Evolutionary conservation across 2,113 vertebrate genomes (phyloP), one percentile per base, ranked within the genome.

Genomic region (Climacteris rufus): DNA sequence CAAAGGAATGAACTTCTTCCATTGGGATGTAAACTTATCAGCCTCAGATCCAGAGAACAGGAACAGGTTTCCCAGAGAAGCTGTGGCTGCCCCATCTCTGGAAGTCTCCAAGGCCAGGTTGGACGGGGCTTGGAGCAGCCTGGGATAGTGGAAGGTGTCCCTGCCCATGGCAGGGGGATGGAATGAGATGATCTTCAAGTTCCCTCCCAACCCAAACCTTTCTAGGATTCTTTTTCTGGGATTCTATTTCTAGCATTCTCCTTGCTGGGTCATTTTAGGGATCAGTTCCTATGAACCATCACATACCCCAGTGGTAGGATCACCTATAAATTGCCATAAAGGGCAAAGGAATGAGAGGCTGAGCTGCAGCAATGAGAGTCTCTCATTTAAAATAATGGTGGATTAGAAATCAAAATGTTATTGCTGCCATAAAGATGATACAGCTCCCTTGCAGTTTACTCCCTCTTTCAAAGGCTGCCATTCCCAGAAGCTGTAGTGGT

Each of bases 101-200:
- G 33, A 2, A 65, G 13, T 39, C 44, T 1, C 22, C 44, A 33
- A 22, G 18, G 11, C 22, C 57, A 37, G 76, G 22, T 0, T 81
- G 50, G 31, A 56, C 0, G 0, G 24, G 42, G 49, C 14, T 63
- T 56, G 75, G 76, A 27, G 10, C 42, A 49, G 0, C 17, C 42
- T 57, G 76, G 50, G 35, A 31, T 0, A 19, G 31, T 57, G 59
- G 50, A 1, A 72, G 4, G 4, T 50, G 59, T 57, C 44, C 42
- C 31, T 57, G 37, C 37, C 21, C 42, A 11, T 42, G 25, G 57
- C 31, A 80, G 50, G 25, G 25, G 10, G 9, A n/a, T 87, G 23
- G 15, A 0, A 49, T 1, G n/a, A 44, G 15, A 24, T 59, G 7
- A 2, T 30, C 23, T 52, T 50, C 42, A 50, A 65, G 22, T 1